A percentile compares a stretch with the other conserved stretches of the same genome.
phyloP scores from a whole-genome alignment of 2,113 vertebrate genomes.

The Salminus brasiliensis region DNA sequence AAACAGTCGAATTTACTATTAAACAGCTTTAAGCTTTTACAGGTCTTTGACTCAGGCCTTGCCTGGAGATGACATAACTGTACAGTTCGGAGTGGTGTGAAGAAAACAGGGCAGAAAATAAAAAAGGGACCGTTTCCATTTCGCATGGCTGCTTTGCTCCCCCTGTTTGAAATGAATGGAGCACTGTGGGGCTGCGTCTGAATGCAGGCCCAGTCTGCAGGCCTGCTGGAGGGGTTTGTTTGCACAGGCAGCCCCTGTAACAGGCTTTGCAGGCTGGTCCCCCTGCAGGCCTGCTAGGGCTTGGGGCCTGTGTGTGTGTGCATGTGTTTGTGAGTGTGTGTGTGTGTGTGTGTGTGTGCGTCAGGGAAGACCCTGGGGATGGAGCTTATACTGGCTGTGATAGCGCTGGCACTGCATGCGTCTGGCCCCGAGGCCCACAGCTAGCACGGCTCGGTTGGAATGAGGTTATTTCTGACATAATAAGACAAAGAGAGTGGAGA shows the following conservation, averaged over 20 bases:
- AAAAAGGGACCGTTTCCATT: conserved; percentile 47
- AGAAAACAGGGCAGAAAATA: conserved; percentile 41
- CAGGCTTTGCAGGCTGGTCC: conserved; percentile 40
- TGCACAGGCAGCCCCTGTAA: conserved; percentile 43
- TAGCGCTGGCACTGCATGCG: conserved; percentile 57
- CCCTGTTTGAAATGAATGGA: conserved; percentile 47
- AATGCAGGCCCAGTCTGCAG: conserved; percentile 35
- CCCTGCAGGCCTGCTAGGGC: conserved; percentile 23
- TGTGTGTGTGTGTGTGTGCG: conserved; percentile 38
- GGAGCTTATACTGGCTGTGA: conserved; percentile 44
- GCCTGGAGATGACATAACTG: conserved; percentile 57
- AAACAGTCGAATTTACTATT: conserved; percentile 62
- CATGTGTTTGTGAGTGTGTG: too few species aligned
- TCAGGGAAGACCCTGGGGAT: conserved; percentile 41
- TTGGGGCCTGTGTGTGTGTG: conserved; percentile 19
- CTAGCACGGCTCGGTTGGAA: conserved; percentile 62
- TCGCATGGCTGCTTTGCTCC: conserved; percentile 44
- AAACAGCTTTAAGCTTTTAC: conserved; percentile 53
- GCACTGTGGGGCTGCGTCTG: conserved; percentile 34
- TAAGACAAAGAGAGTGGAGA: conserved; percentile 34
- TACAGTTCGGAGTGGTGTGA: conserved; percentile 32
- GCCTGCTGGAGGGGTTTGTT: conserved; percentile 42
- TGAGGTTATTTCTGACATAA: conserved; percentile 63
- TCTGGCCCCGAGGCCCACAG: conserved; percentile 60
- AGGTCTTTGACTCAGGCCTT: conserved; percentile 30